phyloP scores from a whole-genome alignment of 2,797 vertebrate species.

The Danio kyathit region DNA sequence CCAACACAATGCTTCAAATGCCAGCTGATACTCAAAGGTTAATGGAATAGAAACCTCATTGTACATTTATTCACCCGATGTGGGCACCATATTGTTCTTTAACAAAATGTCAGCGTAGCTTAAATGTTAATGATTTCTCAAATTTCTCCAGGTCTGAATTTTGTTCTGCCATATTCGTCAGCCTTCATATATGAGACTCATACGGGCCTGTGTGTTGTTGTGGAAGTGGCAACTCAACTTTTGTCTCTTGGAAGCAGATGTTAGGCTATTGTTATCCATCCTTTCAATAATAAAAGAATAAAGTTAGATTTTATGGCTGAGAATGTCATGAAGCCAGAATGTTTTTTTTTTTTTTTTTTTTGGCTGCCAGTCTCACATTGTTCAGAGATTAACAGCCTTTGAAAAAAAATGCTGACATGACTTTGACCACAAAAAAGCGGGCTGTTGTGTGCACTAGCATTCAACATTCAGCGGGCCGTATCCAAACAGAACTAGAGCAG shows the following conservation, averaged over 20 bases:
- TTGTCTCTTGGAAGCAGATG: neutral
- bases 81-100: conserved; percentile 56
- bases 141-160: conserved; percentile 21
- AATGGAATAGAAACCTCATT: conserved; percentile 61
- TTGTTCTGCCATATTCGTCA: neutral
- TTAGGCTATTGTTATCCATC: neutral
- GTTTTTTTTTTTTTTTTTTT: conserved; percentile 27
- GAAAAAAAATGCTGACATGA: conserved; percentile 59
- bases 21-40: conserved; percentile 60
- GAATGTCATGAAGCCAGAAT: conserved; percentile 46
- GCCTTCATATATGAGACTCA: neutral
- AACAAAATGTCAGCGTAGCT: conserved; percentile 64
- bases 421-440: conserved; percentile 56
- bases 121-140: conserved; percentile 62
- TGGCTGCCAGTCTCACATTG: conserved; percentile 57
- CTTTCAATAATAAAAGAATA: conserved; percentile 22
- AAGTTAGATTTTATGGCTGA: conserved; percentile 27
- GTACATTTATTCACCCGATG: conserved; percentile 50
- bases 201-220: neutral
- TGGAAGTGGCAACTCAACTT: neutral
- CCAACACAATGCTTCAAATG: conserved; percentile 54
- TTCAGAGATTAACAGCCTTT: conserved; percentile 60
- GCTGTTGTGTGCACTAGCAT: conserved; percentile 55
- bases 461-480: conserved; percentile 50
- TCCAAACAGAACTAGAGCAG: conserved; percentile 35